These are phyloP conservation scores for Phrynosoma blainvillii DNA, from an alignment of 2,113 vertebrate genomes.

Conservation along the genomic window DNA sequence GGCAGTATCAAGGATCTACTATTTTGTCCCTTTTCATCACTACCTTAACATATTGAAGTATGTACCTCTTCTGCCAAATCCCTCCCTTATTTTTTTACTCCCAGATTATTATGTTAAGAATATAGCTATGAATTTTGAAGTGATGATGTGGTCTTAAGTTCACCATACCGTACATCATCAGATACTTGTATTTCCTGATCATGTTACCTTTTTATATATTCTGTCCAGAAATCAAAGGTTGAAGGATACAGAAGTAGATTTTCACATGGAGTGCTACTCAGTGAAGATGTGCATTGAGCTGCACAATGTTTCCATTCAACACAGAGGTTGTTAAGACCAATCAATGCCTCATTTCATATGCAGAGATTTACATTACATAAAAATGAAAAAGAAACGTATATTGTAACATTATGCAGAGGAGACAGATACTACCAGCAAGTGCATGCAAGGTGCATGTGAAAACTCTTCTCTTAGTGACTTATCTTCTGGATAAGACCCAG, in stretches of 20 bases:
- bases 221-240: no score
- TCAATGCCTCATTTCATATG: no score
- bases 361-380: no score
- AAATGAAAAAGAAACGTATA: no score
- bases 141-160: not conserved
- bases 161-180: not conserved
- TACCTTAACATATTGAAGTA: not conserved
- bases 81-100: not conserved
- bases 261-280: no score
- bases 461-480: not conserved
- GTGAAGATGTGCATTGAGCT: no score
- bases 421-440: not conserved
- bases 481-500: not conserved
- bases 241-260: no score
- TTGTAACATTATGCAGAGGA: no score
- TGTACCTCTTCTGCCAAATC: not conserved
- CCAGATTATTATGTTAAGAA: not conserved
- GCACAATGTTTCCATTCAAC: no score
- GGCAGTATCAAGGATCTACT: not conserved
- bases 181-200: not conserved
- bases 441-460: not conserved
- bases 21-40: not conserved
- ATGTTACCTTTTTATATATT: no score
- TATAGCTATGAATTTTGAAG: not conserved
- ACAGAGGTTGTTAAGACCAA: no score